Base-by-base conservation (phyloP, 2,888 invertebrate species). In the Protophormia terraenovae region DNA sequence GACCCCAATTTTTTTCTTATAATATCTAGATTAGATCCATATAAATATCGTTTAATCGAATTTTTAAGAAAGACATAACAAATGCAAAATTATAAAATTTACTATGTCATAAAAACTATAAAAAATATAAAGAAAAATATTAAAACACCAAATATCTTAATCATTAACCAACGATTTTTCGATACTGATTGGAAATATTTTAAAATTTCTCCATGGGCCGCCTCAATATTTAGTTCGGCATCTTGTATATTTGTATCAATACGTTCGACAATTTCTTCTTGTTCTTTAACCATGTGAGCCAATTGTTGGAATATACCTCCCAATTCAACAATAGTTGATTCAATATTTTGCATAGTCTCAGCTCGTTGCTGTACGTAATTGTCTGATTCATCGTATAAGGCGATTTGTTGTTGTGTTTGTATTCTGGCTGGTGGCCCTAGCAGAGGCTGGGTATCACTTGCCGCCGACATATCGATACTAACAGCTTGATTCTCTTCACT, bases 101-200 rank as follows among this genome's bases (percentile, higher is more conserved):
- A 91, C 94, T 96, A 97, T 90, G 98, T 97, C 94, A 99, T 94
- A 93, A 99, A 98, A 88, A 99, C 96, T 91, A 99, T 97, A 94
- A 99, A 99, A 93, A 99, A 97, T 93, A 99, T 96, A 93, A 99
- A 99, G 95, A 99, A 99, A 91, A 99, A 97, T 94, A 99, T 98
- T 76, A 99, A 94, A 86, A 99, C 97, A 73, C 97, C 99, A 93
- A 99, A 99, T 88, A 99, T 96, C 94, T 99, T 99, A 89, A 99
- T 97, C 98, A 99, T 99, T 38, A 99, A 94, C 96, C 99, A 99
- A 89, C 99, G 95, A 93, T 99, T 99, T 86, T 97, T 97, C 16
- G 98, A 97, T 45, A 99, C 97, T 77, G 97, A 97, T 93, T 98
- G 98, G 93, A 99, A 99, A 94, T 99, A 99, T 93, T 97, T 98